Conservation (phyloP, 2,113 vertebrate species). For the Piaya cayana region DNA sequence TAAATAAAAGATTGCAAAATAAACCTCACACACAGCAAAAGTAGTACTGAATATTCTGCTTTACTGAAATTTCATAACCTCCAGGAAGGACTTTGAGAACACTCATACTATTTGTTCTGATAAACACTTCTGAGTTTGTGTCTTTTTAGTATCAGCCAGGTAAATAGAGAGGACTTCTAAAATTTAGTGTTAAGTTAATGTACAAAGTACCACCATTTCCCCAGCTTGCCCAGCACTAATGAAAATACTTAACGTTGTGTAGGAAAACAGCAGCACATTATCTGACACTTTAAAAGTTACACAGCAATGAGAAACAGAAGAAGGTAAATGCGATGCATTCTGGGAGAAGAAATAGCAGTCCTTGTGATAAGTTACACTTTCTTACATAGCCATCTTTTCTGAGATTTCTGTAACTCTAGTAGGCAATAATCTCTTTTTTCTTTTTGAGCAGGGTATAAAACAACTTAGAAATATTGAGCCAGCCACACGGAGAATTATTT, state of each 20-base stretch:
- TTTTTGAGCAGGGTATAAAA: not conserved
- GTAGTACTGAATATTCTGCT: not conserved
- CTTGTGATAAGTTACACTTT: constrained; percentile 18
- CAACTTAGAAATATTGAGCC: not conserved
- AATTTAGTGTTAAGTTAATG: not conserved
- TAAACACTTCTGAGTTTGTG: not conserved
- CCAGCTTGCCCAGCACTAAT: not conserved
- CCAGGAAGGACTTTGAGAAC: not conserved
- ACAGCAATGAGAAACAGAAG: not conserved
- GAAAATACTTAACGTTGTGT: not conserved
- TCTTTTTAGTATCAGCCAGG: not conserved
- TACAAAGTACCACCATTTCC: not conserved
- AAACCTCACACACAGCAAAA: not conserved
- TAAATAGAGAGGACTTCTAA: not conserved
- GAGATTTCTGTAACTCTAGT: not conserved
- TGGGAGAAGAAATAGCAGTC: constrained; percentile 21
- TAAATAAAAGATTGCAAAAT: not conserved
- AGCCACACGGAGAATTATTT: constrained; percentile 3
- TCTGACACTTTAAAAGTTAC: constrained; percentile 1
- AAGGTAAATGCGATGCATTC: not conserved
- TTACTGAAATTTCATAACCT: not conserved
- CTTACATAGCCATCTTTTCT: not conserved
- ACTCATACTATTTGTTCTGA: not conserved
- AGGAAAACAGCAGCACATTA: constrained; percentile 35
- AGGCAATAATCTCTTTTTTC: not conserved